phyloP scores from a whole-genome alignment of 2,797 vertebrate genomes.

The Danionella dracula region DNA sequence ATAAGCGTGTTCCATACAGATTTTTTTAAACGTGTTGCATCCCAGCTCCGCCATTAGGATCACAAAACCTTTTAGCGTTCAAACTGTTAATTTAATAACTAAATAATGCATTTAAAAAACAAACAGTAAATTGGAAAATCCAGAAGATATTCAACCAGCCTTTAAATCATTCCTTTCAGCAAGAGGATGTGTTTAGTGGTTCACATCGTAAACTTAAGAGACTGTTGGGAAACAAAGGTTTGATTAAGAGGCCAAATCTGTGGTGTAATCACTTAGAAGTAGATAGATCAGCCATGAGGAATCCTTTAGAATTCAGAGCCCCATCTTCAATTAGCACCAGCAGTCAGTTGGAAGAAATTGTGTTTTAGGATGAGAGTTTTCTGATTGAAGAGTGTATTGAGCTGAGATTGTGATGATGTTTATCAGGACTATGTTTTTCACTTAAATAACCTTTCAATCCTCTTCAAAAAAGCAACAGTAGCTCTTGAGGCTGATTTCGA shows the following conservation, averaged over 20 bases:
- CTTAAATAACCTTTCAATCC: not conserved
- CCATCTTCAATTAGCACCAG: conserved; percentile 4
- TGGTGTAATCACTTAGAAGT: conserved; percentile 7
- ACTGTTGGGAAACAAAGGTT: conserved; percentile 12
- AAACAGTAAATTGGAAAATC: no score
- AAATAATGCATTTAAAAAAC: no score
- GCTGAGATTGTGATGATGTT: not conserved
- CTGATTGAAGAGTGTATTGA: conserved; percentile 6
- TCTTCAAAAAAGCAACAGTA: not conserved
- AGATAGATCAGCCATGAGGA: not conserved
- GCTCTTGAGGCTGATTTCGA: not conserved
- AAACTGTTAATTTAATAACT: no score
- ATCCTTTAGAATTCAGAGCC: not conserved
- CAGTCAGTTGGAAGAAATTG: not conserved
- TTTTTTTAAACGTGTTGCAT: no score
- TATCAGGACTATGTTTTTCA: not conserved
- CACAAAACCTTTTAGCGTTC: no score
- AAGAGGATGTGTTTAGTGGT: not conserved
- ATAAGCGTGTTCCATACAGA: no score
- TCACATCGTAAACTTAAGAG: conserved; percentile 9
- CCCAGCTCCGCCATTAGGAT: no score
- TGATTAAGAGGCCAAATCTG: conserved; percentile 25
- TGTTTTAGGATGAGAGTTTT: not conserved
- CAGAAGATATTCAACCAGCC: not conserved
- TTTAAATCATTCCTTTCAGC: not conserved